These are phyloP conservation scores for Eristalis intricaria DNA, from an alignment of 2,888 invertebrate species.

Conservation along the genomic window DNA sequence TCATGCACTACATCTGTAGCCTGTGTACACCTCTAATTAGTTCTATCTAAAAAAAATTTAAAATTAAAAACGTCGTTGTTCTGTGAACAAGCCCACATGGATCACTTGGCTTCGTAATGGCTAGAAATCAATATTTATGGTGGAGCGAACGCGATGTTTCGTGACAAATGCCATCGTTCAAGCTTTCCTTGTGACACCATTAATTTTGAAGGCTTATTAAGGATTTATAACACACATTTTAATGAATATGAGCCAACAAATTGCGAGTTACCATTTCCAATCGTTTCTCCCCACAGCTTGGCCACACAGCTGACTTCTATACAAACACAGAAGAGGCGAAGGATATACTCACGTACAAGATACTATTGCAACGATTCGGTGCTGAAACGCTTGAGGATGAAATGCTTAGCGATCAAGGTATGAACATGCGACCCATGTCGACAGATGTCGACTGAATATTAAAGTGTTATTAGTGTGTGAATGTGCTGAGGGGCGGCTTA, in stretches of 20 bases:
- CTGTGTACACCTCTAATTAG: slow-evolving; percentile 8
- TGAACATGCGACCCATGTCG: slow-evolving; percentile 36
- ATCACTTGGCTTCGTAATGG: background rate
- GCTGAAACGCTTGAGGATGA: slow-evolving; percentile 86
- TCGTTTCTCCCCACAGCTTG: slow-evolving; percentile 83
- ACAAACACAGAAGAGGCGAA: slow-evolving; percentile 83
- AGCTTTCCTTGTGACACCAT: background rate
- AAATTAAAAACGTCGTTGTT: background rate
- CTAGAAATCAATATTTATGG: slow-evolving; percentile 59
- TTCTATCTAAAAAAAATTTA: background rate
- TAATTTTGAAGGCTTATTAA: slow-evolving; percentile 38
- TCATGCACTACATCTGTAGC: slow-evolving; percentile 36
- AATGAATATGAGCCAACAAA: background rate
- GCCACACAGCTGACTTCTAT: slow-evolving; percentile 90
- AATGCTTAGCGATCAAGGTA: slow-evolving; percentile 91
- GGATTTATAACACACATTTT: slow-evolving; percentile 39
- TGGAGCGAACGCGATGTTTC: slow-evolving; percentile 30
- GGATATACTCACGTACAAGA: slow-evolving; percentile 86
- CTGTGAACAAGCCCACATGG: slow-evolving; percentile 45
- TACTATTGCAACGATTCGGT: slow-evolving; percentile 87
- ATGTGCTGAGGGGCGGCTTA: slow-evolving; percentile 38
- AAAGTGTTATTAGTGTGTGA: slow-evolving; percentile 41
- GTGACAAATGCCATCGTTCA: slow-evolving; percentile 12
- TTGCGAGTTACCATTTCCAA: background rate
- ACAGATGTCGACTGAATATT: background rate